Evolutionary conservation across 2,113 vertebrate species (phyloP).

Genomic region (Brienomyrus longianalis): DNA sequence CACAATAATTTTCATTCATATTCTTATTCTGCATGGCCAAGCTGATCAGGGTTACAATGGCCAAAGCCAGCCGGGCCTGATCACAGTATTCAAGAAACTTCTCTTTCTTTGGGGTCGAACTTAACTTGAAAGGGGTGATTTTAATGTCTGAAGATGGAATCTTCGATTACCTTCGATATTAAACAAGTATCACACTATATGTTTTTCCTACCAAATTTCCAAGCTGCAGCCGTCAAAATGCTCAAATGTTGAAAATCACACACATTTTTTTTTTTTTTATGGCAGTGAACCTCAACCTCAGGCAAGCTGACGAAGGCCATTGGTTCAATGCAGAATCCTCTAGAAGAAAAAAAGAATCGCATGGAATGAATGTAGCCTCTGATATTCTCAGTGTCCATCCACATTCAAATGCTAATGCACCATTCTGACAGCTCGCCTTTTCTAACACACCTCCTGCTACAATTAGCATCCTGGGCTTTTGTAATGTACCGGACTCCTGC

Average conservation of each 20-base stretch:
- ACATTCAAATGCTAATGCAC: neutral
- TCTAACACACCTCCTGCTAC: neutral
- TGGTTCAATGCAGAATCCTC: neutral
- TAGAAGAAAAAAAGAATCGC: neutral
- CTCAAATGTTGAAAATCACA: neutral
- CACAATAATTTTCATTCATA: neutral
- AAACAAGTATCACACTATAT: neutral
- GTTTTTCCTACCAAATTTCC: neutral
- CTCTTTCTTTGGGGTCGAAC: neutral
- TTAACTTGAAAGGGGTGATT: neutral
- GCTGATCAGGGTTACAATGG: neutral
- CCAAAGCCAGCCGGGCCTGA: neutral
- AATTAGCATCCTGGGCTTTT: neutral
- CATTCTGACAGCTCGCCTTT: neutral
- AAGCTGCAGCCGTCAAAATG: neutral
- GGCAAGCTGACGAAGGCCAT: neutral
- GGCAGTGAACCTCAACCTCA: neutral
- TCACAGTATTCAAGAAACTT: neutral
- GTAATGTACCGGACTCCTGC: slow-evolving; percentile 4
- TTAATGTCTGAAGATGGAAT: neutral
- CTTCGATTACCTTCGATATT: neutral
- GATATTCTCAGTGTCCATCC: neutral
- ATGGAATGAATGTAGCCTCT: neutral
- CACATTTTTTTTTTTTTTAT: neutral
- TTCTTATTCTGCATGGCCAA: neutral